phyloP scores from a whole-genome alignment of 2,113 vertebrate species.

The Tragelaphus buxtoni region DNA sequence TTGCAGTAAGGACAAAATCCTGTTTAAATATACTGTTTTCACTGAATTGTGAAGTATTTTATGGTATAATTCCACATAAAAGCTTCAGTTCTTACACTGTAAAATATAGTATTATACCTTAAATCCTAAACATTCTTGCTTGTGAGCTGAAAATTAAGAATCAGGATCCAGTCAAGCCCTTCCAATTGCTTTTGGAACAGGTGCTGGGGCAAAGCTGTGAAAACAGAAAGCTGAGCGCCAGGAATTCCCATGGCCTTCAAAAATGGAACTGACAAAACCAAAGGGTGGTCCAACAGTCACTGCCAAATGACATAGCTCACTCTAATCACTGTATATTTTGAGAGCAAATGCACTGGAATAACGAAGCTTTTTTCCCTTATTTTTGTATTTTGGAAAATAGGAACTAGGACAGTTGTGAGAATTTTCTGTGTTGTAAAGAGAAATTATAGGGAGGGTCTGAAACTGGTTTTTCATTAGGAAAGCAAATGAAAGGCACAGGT shows the following conservation, averaged over 20 bases:
- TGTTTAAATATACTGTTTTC: conserved; percentile 49
- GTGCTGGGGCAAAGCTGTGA: conserved; percentile 66
- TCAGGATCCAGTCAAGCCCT: conserved; percentile 49
- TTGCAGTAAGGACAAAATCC: conserved; percentile 24
- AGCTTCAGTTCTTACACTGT: conserved; percentile 47
- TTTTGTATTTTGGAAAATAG: conserved; percentile 48
- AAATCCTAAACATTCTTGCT: conserved; percentile 65
- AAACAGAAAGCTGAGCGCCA: conserved; percentile 64
- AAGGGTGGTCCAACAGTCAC: conserved; percentile 43
- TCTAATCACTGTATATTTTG: conserved; percentile 65
- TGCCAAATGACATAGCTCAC: conserved; percentile 29
- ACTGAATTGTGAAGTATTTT: conserved; percentile 25
- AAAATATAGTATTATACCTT: conserved; percentile 57
- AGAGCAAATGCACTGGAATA: conserved; percentile 66
- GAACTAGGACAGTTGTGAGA: conserved; percentile 30
- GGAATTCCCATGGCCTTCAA: conserved; percentile 60
- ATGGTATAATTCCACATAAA: conserved; percentile 61
- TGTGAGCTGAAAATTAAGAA: conserved; percentile 66
- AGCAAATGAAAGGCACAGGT: not conserved
- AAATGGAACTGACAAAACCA: conserved; percentile 30
- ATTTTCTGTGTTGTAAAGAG: not conserved
- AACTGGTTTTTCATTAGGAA: not conserved
- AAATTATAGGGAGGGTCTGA: not conserved
- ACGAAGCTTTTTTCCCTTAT: conserved; percentile 12
- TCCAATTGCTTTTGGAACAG: conserved; percentile 74